These are phyloP conservation scores for Corythornis leucogaster DNA, from an alignment of 2,797 vertebrate species.

Conservation along the genomic window DNA sequence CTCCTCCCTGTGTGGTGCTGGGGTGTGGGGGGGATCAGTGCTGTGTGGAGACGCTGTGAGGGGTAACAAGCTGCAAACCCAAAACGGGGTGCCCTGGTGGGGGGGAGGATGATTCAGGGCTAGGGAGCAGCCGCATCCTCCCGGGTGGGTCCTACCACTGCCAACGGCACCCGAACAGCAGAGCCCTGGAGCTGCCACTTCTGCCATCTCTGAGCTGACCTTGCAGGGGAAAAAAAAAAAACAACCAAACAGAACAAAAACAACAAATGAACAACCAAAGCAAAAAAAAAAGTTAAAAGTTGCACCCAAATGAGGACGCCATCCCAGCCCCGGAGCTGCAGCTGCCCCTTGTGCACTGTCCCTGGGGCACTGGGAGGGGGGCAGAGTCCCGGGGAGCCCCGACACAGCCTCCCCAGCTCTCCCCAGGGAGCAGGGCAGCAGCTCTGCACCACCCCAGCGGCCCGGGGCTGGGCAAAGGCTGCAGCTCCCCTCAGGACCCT, in stretches of 20 bases:
- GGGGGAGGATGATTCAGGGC: neutral
- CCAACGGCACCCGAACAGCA: neutral
- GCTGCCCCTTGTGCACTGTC: neutral
- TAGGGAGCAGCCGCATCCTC: neutral
- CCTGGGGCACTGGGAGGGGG: neutral
- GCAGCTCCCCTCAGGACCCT: too few species aligned
- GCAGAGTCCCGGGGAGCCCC: neutral
- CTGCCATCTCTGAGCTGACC: conserved; percentile 3
- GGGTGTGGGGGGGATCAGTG: neutral
- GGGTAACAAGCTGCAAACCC: neutral
- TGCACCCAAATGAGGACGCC: conserved; percentile 27
- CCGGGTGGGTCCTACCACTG: conserved; percentile 2
- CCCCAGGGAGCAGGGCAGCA: too few species aligned
- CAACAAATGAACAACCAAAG: neutral
- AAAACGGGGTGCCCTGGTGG: neutral
- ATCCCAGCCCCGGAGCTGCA: neutral
- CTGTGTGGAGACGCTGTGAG: neutral
- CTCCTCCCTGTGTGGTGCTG: neutral
- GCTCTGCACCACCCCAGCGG: neutral
- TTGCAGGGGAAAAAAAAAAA: neutral
- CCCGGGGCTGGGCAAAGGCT: neutral
- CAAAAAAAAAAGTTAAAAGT: neutral
- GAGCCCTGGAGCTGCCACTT: conserved; percentile 13
- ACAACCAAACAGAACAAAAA: too few species aligned
- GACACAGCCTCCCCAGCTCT: neutral